Conservation (phyloP, 2,888 invertebrate genomes). For the Hedychridium roseum region DNA sequence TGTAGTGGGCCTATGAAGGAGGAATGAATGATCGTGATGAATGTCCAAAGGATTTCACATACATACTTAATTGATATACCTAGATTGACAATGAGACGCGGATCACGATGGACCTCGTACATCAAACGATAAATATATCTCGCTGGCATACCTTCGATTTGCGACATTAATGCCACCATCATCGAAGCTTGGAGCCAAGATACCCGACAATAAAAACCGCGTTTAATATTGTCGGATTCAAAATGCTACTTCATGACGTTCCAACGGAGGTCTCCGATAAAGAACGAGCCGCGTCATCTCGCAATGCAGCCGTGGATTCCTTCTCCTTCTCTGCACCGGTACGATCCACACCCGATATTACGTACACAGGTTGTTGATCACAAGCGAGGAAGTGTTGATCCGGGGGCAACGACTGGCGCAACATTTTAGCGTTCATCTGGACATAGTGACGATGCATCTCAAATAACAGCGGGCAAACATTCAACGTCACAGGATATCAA, state of each 20-base stretch:
- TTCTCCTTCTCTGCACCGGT: slow-evolving; percentile 57
- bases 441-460: slow-evolving; percentile 9
- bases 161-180: too few species aligned
- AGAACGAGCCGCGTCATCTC: slow-evolving; percentile 18
- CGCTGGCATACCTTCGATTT: too few species aligned
- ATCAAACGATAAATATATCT: slow-evolving; percentile 33
- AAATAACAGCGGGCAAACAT: not conserved
- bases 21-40: too few species aligned
- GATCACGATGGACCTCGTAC: slow-evolving; percentile 24
- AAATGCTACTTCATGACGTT: slow-evolving; percentile 3
- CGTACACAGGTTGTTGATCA: slow-evolving; percentile 72
- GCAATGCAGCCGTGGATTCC: slow-evolving; percentile 20
- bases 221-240: not conserved
- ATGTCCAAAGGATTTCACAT: too few species aligned
- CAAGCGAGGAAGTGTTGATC: slow-evolving; percentile 70
- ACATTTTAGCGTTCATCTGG: slow-evolving; percentile 49
- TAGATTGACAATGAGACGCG: too few species aligned
- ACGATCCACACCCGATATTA: slow-evolving; percentile 74
- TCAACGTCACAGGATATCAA: not conserved
- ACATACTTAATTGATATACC: not conserved
- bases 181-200: too few species aligned
- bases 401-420: slow-evolving; percentile 29
- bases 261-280: slow-evolving; percentile 22
- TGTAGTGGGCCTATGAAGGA: too few species aligned
- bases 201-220: too few species aligned